Percentiles rank a stretch among this genome's conserved stretches.
Conservation (phyloP, 2,113 vertebrate species). For the Elaphurus davidianus region DNA sequence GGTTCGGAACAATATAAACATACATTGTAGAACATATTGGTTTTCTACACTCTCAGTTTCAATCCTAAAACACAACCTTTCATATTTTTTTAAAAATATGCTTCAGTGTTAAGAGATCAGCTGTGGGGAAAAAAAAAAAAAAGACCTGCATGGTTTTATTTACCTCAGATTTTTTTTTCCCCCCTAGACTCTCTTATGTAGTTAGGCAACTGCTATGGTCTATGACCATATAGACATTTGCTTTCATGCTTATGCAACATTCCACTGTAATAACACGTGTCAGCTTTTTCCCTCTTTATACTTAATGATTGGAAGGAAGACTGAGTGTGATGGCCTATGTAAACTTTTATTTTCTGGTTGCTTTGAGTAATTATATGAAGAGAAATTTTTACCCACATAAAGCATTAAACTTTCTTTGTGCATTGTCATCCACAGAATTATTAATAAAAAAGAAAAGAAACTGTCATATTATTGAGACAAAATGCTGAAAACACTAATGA, state of each 20-base stretch:
- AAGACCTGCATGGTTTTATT: background rate
- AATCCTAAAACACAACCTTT: conserved; percentile 48
- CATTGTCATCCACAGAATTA: background rate
- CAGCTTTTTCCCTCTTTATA: background rate
- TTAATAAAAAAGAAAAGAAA: background rate
- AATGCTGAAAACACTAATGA: background rate
- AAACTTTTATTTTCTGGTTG: background rate
- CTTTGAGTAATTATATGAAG: background rate
- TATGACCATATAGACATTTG: conserved; percentile 35
- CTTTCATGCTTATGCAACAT: conserved; percentile 17
- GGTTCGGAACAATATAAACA: conserved; percentile 47
- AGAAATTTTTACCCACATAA: background rate
- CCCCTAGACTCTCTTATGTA: background rate
- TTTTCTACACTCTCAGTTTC: conserved; percentile 62
- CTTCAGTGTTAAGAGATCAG: background rate
- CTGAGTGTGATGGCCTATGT: background rate
- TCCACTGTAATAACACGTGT: conserved; percentile 24
- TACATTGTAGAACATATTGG: conserved; percentile 59
- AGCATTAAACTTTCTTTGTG: background rate
- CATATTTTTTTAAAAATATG: conserved; percentile 56
- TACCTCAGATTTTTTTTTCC: conserved; percentile 13
- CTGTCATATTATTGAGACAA: background rate
- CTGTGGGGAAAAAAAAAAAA: background rate
- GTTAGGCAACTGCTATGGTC: conserved; percentile 31
- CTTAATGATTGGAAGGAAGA: background rate